Evolutionary conservation across 2,888 invertebrate species (phyloP).

Genomic region (Caenorhabditis sp.): DNA sequence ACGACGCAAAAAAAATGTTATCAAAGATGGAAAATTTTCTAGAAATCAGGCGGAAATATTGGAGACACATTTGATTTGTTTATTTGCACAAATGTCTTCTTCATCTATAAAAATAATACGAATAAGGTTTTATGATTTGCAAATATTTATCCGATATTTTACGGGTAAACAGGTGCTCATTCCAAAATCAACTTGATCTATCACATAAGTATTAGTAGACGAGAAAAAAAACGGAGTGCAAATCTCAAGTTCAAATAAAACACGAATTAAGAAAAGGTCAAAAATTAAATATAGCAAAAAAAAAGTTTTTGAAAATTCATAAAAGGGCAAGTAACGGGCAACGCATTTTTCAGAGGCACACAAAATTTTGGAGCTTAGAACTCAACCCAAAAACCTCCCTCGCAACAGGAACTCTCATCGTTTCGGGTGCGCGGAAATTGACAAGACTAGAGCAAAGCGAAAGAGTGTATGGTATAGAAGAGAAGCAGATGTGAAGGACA

Average conservation of each 20-base stretch:
- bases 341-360: no score
- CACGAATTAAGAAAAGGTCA: no score
- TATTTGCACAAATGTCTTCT: slow-evolving; percentile 1
- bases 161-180: neutral
- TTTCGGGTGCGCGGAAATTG: neutral
- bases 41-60: neutral
- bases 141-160: neutral
- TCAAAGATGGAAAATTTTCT: no score
- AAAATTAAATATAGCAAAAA: no score
- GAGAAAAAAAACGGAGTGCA: no score
- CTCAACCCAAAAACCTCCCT: neutral
- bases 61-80: neutral
- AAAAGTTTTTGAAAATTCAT: no score
- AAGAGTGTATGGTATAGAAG: neutral
- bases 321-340: no score
- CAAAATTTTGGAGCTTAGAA: no score
- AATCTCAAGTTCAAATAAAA: no score
- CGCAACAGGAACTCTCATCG: neutral
- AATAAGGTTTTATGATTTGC: neutral
- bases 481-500: neutral
- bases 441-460: neutral
- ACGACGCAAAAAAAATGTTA: no score
- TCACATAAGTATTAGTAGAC: no score
- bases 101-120: neutral
- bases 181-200: no score